These are phyloP conservation scores for Orthosia gothica DNA, from an alignment of 2,888 invertebrate species.

Conservation along the genomic window DNA sequence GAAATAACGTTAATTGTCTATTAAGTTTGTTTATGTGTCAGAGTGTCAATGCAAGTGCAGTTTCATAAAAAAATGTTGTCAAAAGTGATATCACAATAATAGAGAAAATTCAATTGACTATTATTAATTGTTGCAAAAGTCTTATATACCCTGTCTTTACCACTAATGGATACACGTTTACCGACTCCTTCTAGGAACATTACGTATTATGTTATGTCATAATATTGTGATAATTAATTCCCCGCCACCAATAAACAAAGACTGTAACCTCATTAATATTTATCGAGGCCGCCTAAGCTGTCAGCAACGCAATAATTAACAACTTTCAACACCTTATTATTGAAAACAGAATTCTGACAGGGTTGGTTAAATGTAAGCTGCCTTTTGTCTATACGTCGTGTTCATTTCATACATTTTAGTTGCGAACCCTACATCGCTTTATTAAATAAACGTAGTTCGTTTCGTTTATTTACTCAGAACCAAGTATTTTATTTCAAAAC, in stretches of 20 bases:
- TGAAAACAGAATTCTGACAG: too few relatives aligned
- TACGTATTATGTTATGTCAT: neutral
- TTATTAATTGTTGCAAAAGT: too few relatives aligned
- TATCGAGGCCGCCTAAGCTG: conserved; percentile 17
- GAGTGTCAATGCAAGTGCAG: too few relatives aligned
- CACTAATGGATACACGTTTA: neutral
- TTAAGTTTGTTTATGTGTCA: too few relatives aligned
- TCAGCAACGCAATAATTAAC: conserved; percentile 6
- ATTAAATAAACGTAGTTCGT: neutral
- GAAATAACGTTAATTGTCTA: too few relatives aligned
- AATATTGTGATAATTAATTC: neutral
- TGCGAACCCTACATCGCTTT: neutral
- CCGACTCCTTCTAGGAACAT: neutral
- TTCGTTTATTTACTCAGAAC: neutral
- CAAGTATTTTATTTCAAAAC: neutral
- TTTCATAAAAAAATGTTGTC: too few relatives aligned
- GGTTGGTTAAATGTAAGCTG: neutral
- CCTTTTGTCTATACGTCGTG: neutral
- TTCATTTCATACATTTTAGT: neutral
- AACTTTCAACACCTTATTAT: conserved; percentile 6
- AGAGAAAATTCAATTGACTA: too few relatives aligned
- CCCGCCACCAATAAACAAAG: neutral
- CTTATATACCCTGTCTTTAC: too few relatives aligned
- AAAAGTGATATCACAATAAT: too few relatives aligned
- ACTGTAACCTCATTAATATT: conserved; percentile 29